A percentile compares a stretch with the other conserved stretches of the same genome.
phyloP scores from a whole-genome alignment of 2,113 vertebrate species.

The Euleptes europaea region DNA sequence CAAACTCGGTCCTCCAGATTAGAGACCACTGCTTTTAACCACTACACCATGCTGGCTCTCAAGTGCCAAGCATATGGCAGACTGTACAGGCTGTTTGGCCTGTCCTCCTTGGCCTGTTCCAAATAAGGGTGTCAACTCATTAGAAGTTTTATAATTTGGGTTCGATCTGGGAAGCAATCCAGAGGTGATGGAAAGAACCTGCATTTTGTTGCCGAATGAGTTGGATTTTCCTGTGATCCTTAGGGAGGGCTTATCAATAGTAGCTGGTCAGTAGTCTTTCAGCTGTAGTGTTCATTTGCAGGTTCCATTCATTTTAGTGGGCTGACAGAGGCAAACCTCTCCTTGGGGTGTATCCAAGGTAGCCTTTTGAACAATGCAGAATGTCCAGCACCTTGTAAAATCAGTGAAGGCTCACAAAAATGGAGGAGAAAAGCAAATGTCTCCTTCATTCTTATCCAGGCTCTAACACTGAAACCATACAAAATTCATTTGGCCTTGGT shows the following conservation, averaged over 20 bases:
- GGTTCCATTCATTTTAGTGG: neutral
- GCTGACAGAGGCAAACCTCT: neutral
- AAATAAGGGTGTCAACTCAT: no score
- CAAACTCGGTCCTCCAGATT: no score
- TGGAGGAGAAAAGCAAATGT: neutral
- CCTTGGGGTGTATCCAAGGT: neutral
- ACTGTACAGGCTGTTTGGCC: no score
- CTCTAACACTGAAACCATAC: neutral
- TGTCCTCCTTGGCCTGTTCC: no score
- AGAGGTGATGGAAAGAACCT: no score
- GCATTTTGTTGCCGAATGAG: no score
- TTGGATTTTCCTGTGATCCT: no score
- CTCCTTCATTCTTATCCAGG: neutral
- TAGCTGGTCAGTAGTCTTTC: neutral
- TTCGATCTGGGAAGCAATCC: no score
- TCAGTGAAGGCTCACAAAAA: neutral
- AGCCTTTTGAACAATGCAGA: neutral
- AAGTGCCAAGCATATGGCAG: no score
- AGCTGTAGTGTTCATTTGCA: neutral
- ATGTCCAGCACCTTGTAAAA: neutral
- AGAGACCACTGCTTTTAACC: no score
- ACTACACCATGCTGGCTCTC: no score
- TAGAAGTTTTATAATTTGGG: no score
- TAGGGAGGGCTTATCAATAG: neutral
- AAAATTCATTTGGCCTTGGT: constrained; percentile 25